phyloP scores from a whole-genome alignment of 1,140 invertebrate genomes.

The Littorina saxatilis region DNA sequence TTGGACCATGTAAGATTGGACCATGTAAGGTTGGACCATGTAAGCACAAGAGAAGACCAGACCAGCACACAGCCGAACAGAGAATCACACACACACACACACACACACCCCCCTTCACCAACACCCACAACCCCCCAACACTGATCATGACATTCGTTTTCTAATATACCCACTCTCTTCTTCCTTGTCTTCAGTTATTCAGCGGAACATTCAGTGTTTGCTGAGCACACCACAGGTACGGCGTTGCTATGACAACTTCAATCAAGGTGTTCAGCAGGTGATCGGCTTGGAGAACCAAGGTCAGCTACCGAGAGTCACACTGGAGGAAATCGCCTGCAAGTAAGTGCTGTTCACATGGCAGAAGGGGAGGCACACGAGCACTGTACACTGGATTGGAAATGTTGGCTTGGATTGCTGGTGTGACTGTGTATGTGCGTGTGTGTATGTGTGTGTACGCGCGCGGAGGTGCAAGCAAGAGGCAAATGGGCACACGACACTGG shows the following conservation, averaged over 20 bases:
- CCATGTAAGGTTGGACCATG: no score
- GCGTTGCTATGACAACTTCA: slow-evolving; percentile 50
- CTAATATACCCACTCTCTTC: no score
- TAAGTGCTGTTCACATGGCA: slow-evolving; percentile 11
- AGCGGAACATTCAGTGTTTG: slow-evolving; percentile 48
- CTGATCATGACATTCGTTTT: no score
- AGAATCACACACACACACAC: no score
- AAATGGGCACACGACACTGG: background rate
- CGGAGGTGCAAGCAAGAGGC: background rate
- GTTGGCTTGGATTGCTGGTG: background rate
- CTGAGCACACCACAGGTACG: slow-evolving; percentile 48
- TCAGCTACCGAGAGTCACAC: slow-evolving; percentile 22
- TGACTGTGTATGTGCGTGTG: background rate
- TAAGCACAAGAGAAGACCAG: no score
- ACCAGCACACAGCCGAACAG: no score
- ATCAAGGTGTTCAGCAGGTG: slow-evolving; percentile 47
- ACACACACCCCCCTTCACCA: no score
- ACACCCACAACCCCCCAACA: no score
- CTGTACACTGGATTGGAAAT: background rate
- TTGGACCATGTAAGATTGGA: no score
- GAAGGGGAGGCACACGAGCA: background rate
- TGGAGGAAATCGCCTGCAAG: slow-evolving; percentile 53
- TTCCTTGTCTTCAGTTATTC: slow-evolving; percentile 13
- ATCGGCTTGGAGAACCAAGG: slow-evolving; percentile 35
- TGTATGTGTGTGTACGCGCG: background rate